Evolutionary conservation across 2,888 invertebrate genomes (phyloP).

Genomic region (Neria commutata): DNA sequence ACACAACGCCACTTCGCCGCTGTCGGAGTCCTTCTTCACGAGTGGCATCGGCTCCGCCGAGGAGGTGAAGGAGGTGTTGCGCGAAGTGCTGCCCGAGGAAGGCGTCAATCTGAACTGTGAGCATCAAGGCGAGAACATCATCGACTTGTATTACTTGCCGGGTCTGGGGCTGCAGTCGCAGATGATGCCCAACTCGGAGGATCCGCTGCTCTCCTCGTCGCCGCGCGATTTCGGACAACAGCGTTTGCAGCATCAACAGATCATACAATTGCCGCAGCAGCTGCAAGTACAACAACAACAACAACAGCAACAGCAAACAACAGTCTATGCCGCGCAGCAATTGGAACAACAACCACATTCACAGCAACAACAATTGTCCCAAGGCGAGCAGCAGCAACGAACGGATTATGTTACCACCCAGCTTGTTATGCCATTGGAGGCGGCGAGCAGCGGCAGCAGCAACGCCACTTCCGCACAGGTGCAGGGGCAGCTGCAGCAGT

Average conservation of each 20-base stretch:
- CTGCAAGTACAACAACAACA: conserved; percentile 18
- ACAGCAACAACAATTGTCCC: conserved; percentile 19
- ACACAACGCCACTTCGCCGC: conserved; percentile 78
- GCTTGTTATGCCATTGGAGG: conserved; percentile 28
- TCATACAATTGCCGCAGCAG: conserved; percentile 30
- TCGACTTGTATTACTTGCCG: conserved; percentile 61
- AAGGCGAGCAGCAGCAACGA: conserved; percentile 22
- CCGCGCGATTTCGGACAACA: conserved; percentile 75
- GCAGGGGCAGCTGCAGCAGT: too few relatives aligned
- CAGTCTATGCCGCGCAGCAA: neutral
- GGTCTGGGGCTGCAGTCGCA: conserved; percentile 72
- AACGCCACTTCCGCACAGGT: conserved; percentile 17
- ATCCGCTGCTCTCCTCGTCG: conserved; percentile 81
- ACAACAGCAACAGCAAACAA: conserved; percentile 26
- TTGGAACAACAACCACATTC: conserved; percentile 17
- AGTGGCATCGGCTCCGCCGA: conserved; percentile 83
- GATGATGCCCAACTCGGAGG: conserved; percentile 88
- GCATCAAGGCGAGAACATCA: conserved; percentile 60
- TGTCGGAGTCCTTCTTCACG: conserved; percentile 84
- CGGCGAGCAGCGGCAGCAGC: conserved; percentile 13
- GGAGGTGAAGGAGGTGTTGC: conserved; percentile 84
- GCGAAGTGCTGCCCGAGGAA: conserved; percentile 83
- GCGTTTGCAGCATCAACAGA: conserved; percentile 37
- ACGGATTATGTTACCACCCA: conserved; percentile 33
- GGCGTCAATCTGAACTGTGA: conserved; percentile 64